A percentile compares a stretch with the other conserved stretches of the same genome.
phyloP scores from a whole-genome alignment of 2,113 vertebrate species.

The Ctenomys sociabilis region DNA sequence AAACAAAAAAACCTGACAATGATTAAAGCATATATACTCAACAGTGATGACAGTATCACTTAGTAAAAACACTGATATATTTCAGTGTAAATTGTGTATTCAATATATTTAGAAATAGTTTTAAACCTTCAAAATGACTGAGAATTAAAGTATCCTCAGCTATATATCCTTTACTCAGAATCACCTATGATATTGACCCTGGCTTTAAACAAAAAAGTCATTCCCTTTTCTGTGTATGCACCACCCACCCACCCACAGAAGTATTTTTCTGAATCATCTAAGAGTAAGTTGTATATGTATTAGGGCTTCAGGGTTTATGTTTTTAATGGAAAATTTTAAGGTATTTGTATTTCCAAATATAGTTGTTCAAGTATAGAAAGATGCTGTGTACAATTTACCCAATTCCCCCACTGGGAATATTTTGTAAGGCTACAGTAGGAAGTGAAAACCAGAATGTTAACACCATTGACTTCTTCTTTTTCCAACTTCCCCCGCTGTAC shows the following conservation, averaged over 20 bases:
- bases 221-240: not conserved
- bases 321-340: conserved; percentile 36
- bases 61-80: not conserved
- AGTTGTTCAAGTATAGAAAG: not conserved
- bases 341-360: not conserved
- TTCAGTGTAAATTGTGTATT: not conserved
- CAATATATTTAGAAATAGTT: conserved; percentile 29
- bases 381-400: not conserved
- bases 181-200: not conserved
- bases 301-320: not conserved
- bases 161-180: not conserved
- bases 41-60: not conserved
- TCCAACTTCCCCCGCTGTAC: not conserved
- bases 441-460: not conserved
- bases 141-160: not conserved
- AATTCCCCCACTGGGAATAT: not conserved
- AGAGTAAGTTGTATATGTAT: not conserved
- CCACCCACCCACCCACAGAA: too few relatives aligned
- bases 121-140: conserved; percentile 15
- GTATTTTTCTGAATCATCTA: not conserved
- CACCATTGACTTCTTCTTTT: not conserved
- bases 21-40: conserved; percentile 11
- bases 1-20: too few relatives aligned
- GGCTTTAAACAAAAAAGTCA: not conserved
- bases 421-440: not conserved